Evolutionary conservation across 2,888 invertebrate species (phyloP).

Genomic region (Drosophila suboccidentalis): DNA sequence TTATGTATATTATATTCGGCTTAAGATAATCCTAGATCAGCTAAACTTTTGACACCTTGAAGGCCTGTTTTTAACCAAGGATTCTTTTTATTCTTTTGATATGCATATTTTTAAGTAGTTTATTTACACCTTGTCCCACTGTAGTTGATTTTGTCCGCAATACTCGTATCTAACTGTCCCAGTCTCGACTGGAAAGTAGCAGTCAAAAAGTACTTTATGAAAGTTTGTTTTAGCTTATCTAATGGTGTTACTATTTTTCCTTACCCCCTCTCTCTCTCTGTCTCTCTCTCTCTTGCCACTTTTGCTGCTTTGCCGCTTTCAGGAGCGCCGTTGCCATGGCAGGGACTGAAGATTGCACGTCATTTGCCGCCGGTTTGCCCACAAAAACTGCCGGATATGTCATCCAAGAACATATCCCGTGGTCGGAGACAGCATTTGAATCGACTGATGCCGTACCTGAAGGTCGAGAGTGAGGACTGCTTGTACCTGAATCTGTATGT

Average conservation of each 20-base stretch:
- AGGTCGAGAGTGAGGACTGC: constrained; percentile 93
- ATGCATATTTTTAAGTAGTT: too few species aligned
- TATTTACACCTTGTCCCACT: neutral
- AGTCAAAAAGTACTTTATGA: constrained; percentile 26
- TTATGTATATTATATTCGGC: too few species aligned
- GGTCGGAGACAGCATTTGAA: constrained; percentile 91
- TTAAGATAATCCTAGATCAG: too few species aligned
- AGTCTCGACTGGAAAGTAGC: constrained; percentile 6
- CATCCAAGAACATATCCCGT: constrained; percentile 88
- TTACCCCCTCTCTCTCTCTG: neutral
- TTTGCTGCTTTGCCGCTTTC: constrained; percentile 50
- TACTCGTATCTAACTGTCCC: neutral
- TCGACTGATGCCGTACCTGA: constrained; percentile 90
- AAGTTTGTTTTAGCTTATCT: constrained; percentile 41
- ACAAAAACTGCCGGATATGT: constrained; percentile 91
- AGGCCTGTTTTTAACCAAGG: too few species aligned
- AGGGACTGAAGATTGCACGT: constrained; percentile 89
- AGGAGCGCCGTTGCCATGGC: constrained; percentile 93
- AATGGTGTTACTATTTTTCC: constrained; percentile 27
- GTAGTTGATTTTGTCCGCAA: constrained; percentile 2
- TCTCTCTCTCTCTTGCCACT: too few species aligned
- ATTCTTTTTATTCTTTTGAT: too few species aligned
- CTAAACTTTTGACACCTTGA: too few species aligned
- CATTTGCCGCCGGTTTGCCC: constrained; percentile 94
- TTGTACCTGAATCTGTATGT: constrained; percentile 96